Conservation (phyloP, 92 coral and sea anemone species). For the Ricordea florida region DNA sequence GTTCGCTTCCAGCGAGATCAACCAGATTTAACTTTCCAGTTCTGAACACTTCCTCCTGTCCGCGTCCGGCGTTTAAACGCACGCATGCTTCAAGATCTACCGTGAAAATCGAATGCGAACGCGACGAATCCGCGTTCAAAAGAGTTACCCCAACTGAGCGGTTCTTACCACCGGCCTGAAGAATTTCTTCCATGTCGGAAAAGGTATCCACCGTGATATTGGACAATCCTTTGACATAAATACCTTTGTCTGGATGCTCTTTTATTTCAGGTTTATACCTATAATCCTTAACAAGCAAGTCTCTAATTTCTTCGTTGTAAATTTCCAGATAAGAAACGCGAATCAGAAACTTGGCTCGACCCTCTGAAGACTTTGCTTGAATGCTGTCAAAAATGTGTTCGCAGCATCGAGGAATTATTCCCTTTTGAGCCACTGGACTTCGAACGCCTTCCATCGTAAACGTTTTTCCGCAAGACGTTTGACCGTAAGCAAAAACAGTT, state of each 20-base stretch:
- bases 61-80: constrained; percentile 27
- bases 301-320: constrained; percentile 81
- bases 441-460: constrained; percentile 84
- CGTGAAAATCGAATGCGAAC: constrained; percentile 84
- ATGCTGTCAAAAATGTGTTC: constrained; percentile 71
- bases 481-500: constrained; percentile 90
- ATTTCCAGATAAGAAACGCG: constrained; percentile 89
- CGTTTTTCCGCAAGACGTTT: constrained; percentile 89
- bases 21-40: constrained; percentile 81
- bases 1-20: constrained; percentile 89
- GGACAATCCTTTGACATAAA: constrained; percentile 85
- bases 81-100: constrained; percentile 74
- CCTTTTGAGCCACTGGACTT: constrained; percentile 56
- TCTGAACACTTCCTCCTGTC: constrained; percentile 64
- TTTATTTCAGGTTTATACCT: constrained; percentile 73
- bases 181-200: constrained; percentile 72
- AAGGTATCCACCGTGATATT: constrained; percentile 79
- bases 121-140: constrained; percentile 78
- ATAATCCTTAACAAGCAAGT: constrained; percentile 67
- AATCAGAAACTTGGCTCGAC: constrained; percentile 67
- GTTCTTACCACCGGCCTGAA: constrained; percentile 69
- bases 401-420: constrained; percentile 83
- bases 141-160: constrained; percentile 85
- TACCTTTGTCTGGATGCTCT: constrained; percentile 87
- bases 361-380: constrained; percentile 48